A percentile compares a stretch with the other conserved stretches of the same genome.
phyloP scores from a whole-genome alignment of 1,140 invertebrate species.

The Pseudomyrmex gracilis region DNA sequence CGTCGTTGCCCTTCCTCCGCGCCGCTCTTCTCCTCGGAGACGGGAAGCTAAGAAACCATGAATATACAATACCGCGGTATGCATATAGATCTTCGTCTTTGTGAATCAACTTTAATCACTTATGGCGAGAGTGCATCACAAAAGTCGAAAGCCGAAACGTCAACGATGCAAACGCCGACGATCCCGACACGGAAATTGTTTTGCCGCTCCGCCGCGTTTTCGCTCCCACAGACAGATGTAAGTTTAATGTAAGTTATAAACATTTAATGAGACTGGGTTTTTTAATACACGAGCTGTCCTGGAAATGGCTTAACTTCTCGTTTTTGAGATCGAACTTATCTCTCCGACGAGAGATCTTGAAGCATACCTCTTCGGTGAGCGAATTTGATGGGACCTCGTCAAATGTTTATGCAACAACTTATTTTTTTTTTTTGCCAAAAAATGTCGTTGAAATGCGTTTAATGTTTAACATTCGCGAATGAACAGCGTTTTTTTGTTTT shows the following conservation, averaged over 20 bases:
- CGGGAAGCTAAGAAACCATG: conserved; percentile 84
- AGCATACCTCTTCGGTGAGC: background rate
- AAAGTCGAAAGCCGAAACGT: conserved; percentile 31
- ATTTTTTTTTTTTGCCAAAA: too few species aligned
- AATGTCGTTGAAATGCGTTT: too few species aligned
- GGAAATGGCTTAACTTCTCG: too few species aligned
- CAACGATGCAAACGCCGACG: conserved; percentile 17
- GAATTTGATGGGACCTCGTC: background rate
- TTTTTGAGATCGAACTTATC: conserved; percentile 2
- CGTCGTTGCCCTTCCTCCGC: conserved; percentile 44
- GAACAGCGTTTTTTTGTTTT: too few species aligned
- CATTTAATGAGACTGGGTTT: conserved; percentile 15
- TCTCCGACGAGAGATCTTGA: background rate
- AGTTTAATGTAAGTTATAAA: conserved; percentile 6
- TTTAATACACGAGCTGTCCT: background rate
- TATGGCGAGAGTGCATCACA: conserved; percentile 28
- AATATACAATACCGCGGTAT: conserved; percentile 85
- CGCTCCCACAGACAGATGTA: background rate
- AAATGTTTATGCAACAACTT: background rate
- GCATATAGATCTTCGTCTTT: conserved; percentile 80
- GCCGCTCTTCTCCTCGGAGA: conserved; percentile 64
- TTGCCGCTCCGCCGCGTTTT: background rate
- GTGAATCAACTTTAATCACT: conserved; percentile 82
- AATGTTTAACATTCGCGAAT: background rate
- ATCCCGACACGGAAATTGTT: background rate